Evolutionary conservation across 2,113 vertebrate species (phyloP), one percentile per base, ranked within the genome.

Genomic region (Fulica atra): DNA sequence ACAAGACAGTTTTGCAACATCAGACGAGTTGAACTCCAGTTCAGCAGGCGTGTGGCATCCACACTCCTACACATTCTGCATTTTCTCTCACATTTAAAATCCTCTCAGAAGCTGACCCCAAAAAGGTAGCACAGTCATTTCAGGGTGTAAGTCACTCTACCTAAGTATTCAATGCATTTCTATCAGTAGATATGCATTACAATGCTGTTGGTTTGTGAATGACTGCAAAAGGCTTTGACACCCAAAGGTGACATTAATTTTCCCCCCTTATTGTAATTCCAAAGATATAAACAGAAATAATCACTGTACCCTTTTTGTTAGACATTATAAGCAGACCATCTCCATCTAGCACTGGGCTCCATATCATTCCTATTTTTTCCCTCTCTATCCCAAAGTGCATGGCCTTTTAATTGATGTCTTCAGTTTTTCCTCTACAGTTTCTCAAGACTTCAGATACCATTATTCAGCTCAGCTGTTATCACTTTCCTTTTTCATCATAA

Each of bases 391-490:
- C 56, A 13, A 71, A 78, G 31, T 38, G 5, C 2, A 0, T 28
- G 51, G 26, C n/a, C 40, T 80, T 92, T 86, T 93, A 93, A 95
- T 83, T 78, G 72, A 35, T 84, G 35, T 48, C 59, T 73, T 61
- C 19, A 0, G 4, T 17, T 76, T 82, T 85, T 40, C 56, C 59
- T 53, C 26, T 26, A 15, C 54, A 74, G 13, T 50, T 90, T 83
- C 72, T 88, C 82, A 81, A 11, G 60, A 38, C 36, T 86, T 93
- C 76, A 81, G 76, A 66, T 86, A 72, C 36, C 63, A 81, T 72
- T 87, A 80, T 86, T 81, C 72, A 71, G 24, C 40, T 79, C 70
- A 4, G n/a, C 61, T 94, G 50, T 69, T 93, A 66, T 63, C 91
- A 54, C 36, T 94, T 81, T 78, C 46, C 51, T 42, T 74, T 88